Evolutionary conservation across 1,140 invertebrate species (phyloP), one percentile per base, ranked within the genome.

Genomic region (Cecropterus lyciades): DNA sequence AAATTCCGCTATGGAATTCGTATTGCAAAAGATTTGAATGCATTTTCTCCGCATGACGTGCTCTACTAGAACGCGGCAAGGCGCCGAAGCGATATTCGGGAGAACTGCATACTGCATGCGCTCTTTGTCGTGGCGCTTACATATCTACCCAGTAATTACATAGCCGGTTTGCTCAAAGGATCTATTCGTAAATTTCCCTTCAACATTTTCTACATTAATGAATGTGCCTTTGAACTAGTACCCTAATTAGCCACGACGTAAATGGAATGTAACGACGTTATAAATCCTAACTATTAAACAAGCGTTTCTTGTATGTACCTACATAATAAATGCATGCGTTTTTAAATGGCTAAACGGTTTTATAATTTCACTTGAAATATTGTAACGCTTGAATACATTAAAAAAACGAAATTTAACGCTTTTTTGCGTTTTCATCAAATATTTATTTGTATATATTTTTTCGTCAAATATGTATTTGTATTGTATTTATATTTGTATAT

Each of bases 21-120:
- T 78, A 79, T 81, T 81, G 72, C 70, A 79, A 82, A 80, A 82
- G 73, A 82, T 82, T 82, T 86, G 82, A 88, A 88, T 86, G 80
- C 79, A 82, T 85, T 85, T 85, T 82, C 74, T 62, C 75, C 73
- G 77, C 78, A 80, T 78, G 77, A 73, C 65, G 77, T 74, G 69
- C 45, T 69, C 65, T 60, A 60, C 42, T 59, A 43, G 55, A 37
- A 57, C 45, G 45, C 49, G 15, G 16, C 49, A 4, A 60, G 57
- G 57, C 57, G 57, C 27, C 30, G 45, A 60, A 49, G 16, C 45
- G 14, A 49, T 49, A 40, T 60, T 60, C 45, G 30, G 14, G 57
- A 49, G 45, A 30, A 37, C 33, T 37, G 33, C 33, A n/a, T 37
- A 49, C 27, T 20, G 57, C 14, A 49, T 16, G 40, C 45, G 30